Percentiles rank a stretch among this genome's conserved stretches.
phyloP scores from a whole-genome alignment of 2,797 vertebrate genomes.

The Crax fasciolata region DNA sequence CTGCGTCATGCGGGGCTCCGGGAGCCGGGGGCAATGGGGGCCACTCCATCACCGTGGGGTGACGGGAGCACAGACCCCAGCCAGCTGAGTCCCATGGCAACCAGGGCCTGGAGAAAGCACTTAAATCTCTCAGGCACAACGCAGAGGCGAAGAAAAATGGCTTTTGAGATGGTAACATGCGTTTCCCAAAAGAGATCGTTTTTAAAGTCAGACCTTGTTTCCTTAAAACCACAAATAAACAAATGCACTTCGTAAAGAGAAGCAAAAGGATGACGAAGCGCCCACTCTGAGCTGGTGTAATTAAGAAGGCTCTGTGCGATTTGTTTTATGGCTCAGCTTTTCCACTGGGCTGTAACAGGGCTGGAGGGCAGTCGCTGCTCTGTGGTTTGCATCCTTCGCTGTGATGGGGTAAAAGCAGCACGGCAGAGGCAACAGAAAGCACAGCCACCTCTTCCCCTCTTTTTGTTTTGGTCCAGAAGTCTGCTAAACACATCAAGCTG shows the following conservation, averaged over 20 bases:
- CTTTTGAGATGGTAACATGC: fast-evolving
- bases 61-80: not conserved
- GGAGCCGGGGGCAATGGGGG: not conserved
- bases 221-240: not conserved
- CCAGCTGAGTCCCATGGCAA: not conserved
- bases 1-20: not conserved
- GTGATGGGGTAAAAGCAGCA: not conserved
- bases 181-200: not conserved
- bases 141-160: not conserved
- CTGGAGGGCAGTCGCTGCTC: not conserved
- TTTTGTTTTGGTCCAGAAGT: not conserved
- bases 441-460: not conserved
- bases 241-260: not conserved
- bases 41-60: not conserved
- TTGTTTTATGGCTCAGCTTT: slow-evolving; percentile 5
- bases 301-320: not conserved
- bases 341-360: not conserved
- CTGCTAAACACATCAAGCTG: not conserved
- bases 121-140: not conserved
- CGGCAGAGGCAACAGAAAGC: not conserved
- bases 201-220: not conserved
- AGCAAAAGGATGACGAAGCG: not conserved
- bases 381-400: not conserved
- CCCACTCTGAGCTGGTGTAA: fast-evolving
- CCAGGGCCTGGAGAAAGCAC: not conserved